Conservation (phyloP, 2,888 invertebrate species). For the Megaustenia siamemsis region DNA sequence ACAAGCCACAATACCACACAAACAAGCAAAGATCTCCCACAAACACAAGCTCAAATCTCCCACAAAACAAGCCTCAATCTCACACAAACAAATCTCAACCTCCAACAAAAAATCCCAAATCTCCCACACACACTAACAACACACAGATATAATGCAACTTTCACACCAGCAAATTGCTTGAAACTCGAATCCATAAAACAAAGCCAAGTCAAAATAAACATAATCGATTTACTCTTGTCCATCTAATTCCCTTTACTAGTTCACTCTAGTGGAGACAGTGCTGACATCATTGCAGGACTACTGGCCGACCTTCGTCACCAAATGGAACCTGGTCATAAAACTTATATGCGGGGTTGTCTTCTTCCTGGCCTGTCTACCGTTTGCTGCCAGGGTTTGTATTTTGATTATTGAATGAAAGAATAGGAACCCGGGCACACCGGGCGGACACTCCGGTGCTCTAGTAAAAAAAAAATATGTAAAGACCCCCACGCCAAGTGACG, state of each 20-base stretch:
- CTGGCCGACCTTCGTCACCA: conserved; percentile 31
- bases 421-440: too few relatives aligned
- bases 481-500: too few relatives aligned
- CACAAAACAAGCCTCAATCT: not conserved
- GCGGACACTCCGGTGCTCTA: too few relatives aligned
- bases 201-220: too few relatives aligned
- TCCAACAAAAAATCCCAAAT: not conserved
- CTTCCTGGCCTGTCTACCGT: conserved; percentile 12
- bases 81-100: not conserved
- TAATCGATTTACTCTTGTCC: too few relatives aligned
- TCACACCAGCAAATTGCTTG: too few relatives aligned
- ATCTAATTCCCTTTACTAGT: not conserved
- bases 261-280: conserved; percentile 39
- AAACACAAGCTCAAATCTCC: too few relatives aligned
- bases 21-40: too few relatives aligned
- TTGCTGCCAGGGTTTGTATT: conserved; percentile 39
- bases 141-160: not conserved
- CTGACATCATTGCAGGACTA: conserved; percentile 32
- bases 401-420: too few relatives aligned
- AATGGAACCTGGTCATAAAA: conserved; percentile 9
- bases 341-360: not conserved
- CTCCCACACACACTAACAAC: not conserved
- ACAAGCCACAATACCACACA: too few relatives aligned
- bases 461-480: too few relatives aligned
- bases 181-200: too few relatives aligned